phyloP scores from a whole-genome alignment of 1,140 invertebrate genomes.

The Lucilia cuprina region DNA sequence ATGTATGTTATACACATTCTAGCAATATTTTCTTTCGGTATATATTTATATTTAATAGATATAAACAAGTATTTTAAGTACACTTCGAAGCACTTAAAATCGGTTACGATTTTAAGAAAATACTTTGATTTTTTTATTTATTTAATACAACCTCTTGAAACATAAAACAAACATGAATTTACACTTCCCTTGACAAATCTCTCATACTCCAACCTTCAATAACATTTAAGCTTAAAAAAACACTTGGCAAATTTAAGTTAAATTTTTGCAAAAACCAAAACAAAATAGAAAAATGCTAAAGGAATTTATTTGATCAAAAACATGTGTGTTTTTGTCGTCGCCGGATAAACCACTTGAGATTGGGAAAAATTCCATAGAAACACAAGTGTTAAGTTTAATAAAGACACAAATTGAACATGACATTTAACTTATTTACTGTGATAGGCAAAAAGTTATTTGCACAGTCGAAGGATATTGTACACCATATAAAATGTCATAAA shows the following conservation, averaged over 20 bases:
- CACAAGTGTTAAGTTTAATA: background rate
- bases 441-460: background rate
- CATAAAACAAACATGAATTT: conserved; percentile 4
- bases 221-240: background rate
- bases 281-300: background rate
- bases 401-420: background rate
- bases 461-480: too few species aligned
- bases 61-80: background rate
- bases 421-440: background rate
- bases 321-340: background rate
- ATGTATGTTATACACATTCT: too few species aligned
- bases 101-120: background rate
- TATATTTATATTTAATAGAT: background rate
- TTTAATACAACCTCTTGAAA: background rate
- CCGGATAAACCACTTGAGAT: background rate
- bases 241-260: background rate
- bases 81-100: background rate
- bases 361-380: background rate
- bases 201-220: background rate
- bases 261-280: background rate
- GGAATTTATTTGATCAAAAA: background rate
- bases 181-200: background rate
- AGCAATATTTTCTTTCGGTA: too few species aligned
- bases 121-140: conserved; percentile 12
- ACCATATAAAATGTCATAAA: too few species aligned